A percentile compares a stretch with the other conserved stretches of the same genome.
phyloP scores from a whole-genome alignment of 2,888 invertebrate species.

The Acleris cristana region DNA sequence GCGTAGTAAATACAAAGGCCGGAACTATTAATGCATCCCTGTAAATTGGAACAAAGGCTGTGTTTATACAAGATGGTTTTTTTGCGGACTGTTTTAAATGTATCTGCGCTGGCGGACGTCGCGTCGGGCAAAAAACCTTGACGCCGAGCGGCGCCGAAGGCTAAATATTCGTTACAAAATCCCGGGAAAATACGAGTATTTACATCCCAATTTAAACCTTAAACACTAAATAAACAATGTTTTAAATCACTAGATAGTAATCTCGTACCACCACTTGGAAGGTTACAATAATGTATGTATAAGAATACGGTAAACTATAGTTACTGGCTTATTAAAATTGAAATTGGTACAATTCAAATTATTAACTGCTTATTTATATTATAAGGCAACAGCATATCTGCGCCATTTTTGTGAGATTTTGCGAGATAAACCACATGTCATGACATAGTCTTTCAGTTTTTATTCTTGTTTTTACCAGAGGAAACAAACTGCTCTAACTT shows the following conservation, averaged over 20 bases:
- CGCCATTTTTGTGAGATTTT: too few relatives aligned
- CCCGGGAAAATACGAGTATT: neutral
- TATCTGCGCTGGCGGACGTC: conserved; percentile 15
- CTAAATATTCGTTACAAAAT: conserved; percentile 6
- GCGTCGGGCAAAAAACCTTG: conserved; percentile 19
- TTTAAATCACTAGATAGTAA: neutral
- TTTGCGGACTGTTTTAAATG: conserved; percentile 20
- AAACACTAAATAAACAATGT: neutral
- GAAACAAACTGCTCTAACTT: too few relatives aligned
- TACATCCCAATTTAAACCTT: neutral
- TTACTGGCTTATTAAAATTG: too few relatives aligned
- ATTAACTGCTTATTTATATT: too few relatives aligned
- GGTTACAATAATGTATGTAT: too few relatives aligned
- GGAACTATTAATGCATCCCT: conserved; percentile 9
- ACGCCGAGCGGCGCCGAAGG: conserved; percentile 7
- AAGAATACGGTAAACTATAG: too few relatives aligned
- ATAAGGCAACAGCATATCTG: too few relatives aligned
- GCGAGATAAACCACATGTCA: too few relatives aligned
- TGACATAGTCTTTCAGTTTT: too few relatives aligned
- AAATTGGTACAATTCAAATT: too few relatives aligned
- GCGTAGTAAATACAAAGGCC: neutral
- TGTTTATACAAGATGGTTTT: conserved; percentile 16
- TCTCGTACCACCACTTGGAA: too few relatives aligned
- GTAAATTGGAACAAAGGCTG: conserved; percentile 1
- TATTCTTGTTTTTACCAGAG: too few relatives aligned